Evolutionary conservation across 2,797 vertebrate species (phyloP), one percentile per base, ranked within the genome.

Genomic region (Anableps anableps): DNA sequence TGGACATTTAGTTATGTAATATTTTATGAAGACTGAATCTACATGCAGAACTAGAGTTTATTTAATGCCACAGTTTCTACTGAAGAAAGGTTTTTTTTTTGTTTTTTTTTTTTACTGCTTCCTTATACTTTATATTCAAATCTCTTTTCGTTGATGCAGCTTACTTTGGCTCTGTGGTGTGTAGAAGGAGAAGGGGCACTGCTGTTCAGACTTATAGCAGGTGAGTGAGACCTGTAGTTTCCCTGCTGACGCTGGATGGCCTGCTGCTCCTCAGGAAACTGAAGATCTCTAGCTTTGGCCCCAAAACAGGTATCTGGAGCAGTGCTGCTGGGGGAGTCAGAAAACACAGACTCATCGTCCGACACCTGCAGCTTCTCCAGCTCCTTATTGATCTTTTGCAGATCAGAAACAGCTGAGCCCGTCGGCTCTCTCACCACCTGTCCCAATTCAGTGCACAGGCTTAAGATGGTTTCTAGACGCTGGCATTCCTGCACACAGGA

Each of bases 331-430:
- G 92, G 95, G 7, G 96, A 96, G 78, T 98, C 97, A 0, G 97
- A 97, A 6, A 98, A 98, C 64, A 94, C 92, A 0, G 94, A 97
- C 96, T 0, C 97, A 95, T 99, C 97, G 0, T 98, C 97, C 0
- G 97, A 98, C 68, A 99, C 95, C 93, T 98, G 98, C 88, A 99
- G 95, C 81, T 97, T 99, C 93, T 99, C 97, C 0, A 99, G 90
- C 91, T 99, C 97, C 86, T 97, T 97, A 84, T 97, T 99, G 88
- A 99, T 99, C 93, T 98, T 99, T 89, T 98, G 97, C 86, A 99
- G 96, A 90, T 98, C 97, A 0, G 96, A 96, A 55, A 98, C 97
- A 0, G 97, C 94, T 2, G 95, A 94, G 16, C 94, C 91, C 0
- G 93, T 85, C 0, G 95, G 88, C 81, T 95, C 92, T 0, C 89